Evolutionary conservation across 1,140 invertebrate genomes (phyloP).

Genomic region (Ips nitidus): DNA sequence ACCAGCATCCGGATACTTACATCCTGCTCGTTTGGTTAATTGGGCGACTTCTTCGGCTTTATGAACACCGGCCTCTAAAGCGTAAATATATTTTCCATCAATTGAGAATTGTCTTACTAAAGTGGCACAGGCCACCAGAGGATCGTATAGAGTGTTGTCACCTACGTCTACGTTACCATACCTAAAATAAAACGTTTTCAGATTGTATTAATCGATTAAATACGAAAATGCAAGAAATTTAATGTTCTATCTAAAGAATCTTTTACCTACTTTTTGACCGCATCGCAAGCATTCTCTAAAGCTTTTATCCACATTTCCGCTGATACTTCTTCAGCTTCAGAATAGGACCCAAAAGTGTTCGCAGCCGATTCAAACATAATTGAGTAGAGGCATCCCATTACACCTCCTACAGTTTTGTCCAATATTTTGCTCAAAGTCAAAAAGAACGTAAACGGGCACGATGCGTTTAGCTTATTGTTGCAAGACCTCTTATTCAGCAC

Average conservation of each 20-base stretch:
- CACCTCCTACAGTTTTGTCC: constrained; percentile 43
- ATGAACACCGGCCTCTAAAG: constrained; percentile 56
- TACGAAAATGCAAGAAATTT: neutral
- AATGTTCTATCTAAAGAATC: neutral
- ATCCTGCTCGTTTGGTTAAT: constrained; percentile 33
- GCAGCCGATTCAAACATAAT: constrained; percentile 49
- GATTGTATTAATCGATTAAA: neutral
- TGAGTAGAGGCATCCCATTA: constrained; percentile 46
- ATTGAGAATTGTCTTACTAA: constrained; percentile 41
- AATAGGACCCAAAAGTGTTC: constrained; percentile 38
- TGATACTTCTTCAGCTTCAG: constrained; percentile 37
- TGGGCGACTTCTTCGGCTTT: constrained; percentile 55
- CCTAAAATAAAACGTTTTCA: constrained; percentile 34
- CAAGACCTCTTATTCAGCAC: constrained; percentile 46
- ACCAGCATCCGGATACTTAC: constrained; percentile 58
- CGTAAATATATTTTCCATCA: constrained; percentile 44
- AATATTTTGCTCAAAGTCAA: constrained; percentile 44
- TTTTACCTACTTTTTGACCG: constrained; percentile 17
- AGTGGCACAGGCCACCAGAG: constrained; percentile 51
- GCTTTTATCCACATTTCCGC: constrained; percentile 41
- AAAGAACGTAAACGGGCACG: constrained; percentile 45
- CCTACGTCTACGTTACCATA: constrained; percentile 57
- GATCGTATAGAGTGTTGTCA: constrained; percentile 62
- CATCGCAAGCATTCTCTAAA: constrained; percentile 33
- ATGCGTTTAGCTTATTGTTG: constrained; percentile 38